These are phyloP conservation scores for Nomada hirtipes DNA, from an alignment of 2,888 invertebrate genomes.

Conservation along the genomic window DNA sequence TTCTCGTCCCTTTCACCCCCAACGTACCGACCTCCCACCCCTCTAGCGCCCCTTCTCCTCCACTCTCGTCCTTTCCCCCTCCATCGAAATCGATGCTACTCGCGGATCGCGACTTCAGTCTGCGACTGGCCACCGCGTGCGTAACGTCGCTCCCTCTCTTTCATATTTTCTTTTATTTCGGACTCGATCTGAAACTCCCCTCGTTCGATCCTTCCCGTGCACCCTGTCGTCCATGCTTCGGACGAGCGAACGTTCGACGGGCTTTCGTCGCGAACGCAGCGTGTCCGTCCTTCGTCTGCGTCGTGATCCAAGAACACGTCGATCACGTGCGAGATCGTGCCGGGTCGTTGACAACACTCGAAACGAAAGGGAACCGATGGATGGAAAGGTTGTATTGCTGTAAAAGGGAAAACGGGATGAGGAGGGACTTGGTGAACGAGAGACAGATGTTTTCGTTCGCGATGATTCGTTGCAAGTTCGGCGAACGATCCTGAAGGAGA, in stretches of 20 bases:
- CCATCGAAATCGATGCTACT: conserved; percentile 80
- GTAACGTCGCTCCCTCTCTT: conserved; percentile 64
- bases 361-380: too few species aligned
- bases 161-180: conserved; percentile 31
- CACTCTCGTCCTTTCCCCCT: conserved; percentile 74
- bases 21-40: conserved; percentile 39
- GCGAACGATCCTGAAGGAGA: conserved; percentile 61
- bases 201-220: not conserved
- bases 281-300: not conserved
- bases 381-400: not conserved
- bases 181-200: not conserved
- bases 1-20: conserved; percentile 60
- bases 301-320: conserved; percentile 3
- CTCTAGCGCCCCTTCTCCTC: conserved; percentile 45
- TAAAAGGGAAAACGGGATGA: not conserved
- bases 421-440: conserved; percentile 20
- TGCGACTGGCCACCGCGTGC: conserved; percentile 78
- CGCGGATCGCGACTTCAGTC: conserved; percentile 79
- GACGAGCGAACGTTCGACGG: not conserved
- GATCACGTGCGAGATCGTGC: conserved; percentile 54
- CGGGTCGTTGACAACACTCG: not conserved
- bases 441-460: conserved; percentile 13
- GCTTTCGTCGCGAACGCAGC: not conserved
- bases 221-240: conserved; percentile 3
- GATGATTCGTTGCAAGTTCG: conserved; percentile 25